Evolutionary conservation across 2,797 vertebrate genomes (phyloP), one percentile per base, ranked within the genome.

Genomic region (Xerus rutilus): DNA sequence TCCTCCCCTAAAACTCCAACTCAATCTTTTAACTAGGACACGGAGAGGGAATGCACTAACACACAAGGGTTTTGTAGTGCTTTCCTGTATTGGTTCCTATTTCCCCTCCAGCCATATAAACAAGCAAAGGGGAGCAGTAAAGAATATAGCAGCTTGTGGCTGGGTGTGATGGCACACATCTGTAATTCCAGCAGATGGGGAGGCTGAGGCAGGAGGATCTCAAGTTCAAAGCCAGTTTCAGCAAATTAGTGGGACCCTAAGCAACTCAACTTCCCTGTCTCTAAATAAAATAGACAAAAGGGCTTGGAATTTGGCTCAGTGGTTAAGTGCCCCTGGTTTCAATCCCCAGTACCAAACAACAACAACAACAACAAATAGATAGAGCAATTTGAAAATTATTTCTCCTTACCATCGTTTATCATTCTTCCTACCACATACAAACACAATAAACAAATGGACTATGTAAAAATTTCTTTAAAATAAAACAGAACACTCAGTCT

Each of bases 51-150:
- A 12, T n/a, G 10, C 45, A 45, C 1, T 4, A 30, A 13, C 9
- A 13, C 2, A 0, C 7, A 32, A 35, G 14, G 7, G 14, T 1
- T 17, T 32, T 28, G 1, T 15, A 8, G 49, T 20, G 11, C 11
- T 65, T 23, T 25, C 18, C 17, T 86, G 52, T 67, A 21, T 11
- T 73, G 28, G 17, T 9, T 59, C 18, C 5, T 28, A 7, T 9
- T 52, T 12, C 28, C 12, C 13, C 15, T 84, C 3, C 7, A 11
- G 91, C 32, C 23, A 13, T 54, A 9, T 23, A 54, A 69, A 35
- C 49, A 23, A 95, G 39, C 4, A 12, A 76, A 62, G 23, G 12
- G 11, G 10, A 4, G 45, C 0, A 4, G 20, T 20, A 64, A 72
- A 49, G 72, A 81, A 23, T 39, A 45, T 15, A 87, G 28, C 7